Base-by-base conservation (phyloP, 2,113 vertebrate species). In the Phalacrocorax aristotelis region DNA sequence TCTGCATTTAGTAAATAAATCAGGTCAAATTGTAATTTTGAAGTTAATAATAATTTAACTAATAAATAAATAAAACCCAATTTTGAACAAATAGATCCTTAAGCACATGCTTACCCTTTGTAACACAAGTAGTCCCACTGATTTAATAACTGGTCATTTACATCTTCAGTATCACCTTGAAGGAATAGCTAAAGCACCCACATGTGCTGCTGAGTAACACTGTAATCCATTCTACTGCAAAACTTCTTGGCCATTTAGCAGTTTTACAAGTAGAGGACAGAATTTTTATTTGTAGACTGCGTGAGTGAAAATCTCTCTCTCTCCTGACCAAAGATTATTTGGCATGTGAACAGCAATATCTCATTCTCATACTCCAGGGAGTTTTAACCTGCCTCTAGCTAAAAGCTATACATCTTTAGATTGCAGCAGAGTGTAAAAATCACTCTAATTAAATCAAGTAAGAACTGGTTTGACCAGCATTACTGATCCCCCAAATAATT, bases 321-420 rank as follows among this genome's bases (percentile, higher is more conserved):
- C 77, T 79, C 52, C 55, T 78, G 84, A 96, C 93, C 84, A 91
- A 75, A 90, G 79, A 93, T 68, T 91, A 93, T 93, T 82, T 96
- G 93, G 78, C 92, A 94, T 10, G 14, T 5, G 5, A 92, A 96
- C 69, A 92, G 74, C 85, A 93, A 82, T 82, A 93, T 96, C 91
- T 93, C 84, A 95, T 93, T 94, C 74, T 86, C 58, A 36, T 94
- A 94, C 79, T 95, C 80, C 58, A 90, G 74, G 76, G 87, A 95
- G 72, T 96, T 97, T 96, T 94, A 98, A 97, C 88, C 95, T 95
- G 96, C 95, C 97, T 93, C 92, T 95, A 95, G 94, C 96, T 96
- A 95, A 95, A 94, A 95, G 64, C 89, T 87, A 90, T 60, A 97
- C 93, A 91, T 91, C 84, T 94, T 97, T 70, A 96, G 93, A 91